Evolutionary conservation across 1,140 invertebrate species (phyloP), one percentile per base, ranked within the genome.

Genomic region (Luehdorfia chinensis): DNA sequence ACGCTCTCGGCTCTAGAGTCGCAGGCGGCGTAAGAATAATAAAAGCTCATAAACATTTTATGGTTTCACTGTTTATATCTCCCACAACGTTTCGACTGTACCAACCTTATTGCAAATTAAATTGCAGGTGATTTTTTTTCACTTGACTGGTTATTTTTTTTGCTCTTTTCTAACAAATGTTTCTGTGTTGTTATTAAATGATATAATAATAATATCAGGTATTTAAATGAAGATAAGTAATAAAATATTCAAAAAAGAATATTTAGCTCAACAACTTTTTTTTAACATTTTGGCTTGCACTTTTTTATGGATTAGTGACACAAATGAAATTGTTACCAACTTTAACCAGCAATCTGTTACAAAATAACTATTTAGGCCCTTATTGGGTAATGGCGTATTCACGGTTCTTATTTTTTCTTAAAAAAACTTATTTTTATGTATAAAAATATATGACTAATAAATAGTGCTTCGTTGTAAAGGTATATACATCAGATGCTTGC

Each of bases 31-130:
- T 41, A 41, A 46, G 50, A 53, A 58, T 55, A 61, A 55, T 65
- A 52, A 53, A 48, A 41, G 48, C 58, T 53, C 55, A 55, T 65
- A 61, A 65, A 65, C 30, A 45, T 58, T 65, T 65, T 58, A 61
- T 63, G 44, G 50, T 65, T 52, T 49, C 51, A 53, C 55, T 60
- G 36, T 57, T 65, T 60, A 59, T 55, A 44, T 33, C 39, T 47
- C 45, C 30, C 37, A 9, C 15, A 31, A 46, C 43, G 14, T 23
- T 37, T 46, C 21, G 46, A 33, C 47, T 30, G 44, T 44, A 34
- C 8, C 41, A 39, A 18, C 49, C 34, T 59, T 55, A 55, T 47
- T 47, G 52, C 46, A 53, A 47, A 53, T 27, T 51, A 49, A 16
- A 32, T 30, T 27, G 12, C 44, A 55, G 41, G 27, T 45, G 7